Evolutionary conservation across 2,113 vertebrate species (phyloP), one percentile per base, ranked within the genome.

Genomic region (Glaucidium brasilianum): DNA sequence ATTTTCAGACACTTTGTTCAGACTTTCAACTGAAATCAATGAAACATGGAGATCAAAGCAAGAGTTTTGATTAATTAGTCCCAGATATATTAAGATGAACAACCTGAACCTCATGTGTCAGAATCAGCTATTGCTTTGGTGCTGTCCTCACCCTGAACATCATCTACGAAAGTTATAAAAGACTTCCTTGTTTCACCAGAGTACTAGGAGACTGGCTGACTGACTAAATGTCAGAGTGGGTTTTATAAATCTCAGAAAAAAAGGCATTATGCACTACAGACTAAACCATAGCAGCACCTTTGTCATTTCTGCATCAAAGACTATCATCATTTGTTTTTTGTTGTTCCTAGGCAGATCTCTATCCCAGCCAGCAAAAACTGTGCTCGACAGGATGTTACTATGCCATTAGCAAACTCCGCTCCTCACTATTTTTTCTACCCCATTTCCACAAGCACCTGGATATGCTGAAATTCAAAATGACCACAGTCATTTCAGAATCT

Each of bases 61-160:
- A 84, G 21, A 53, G 25, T 10, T 92, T 93, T 85, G 64, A 91
- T 92, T 92, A 93, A 94, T 84, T 93, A 89, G 68, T 35, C 47
- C 39, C 69, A 94, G 76, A 84, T 68, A 59, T 23, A 91, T 72
- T 60, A 79, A 78, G 78, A 90, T 53, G 56, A 94, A 75, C 75
- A 94, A 89, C 68, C 60, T 60, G 78, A 84, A 85, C 39, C 35
- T 56, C 6, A 0, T 10, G 53, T 39, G 39, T 67, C 85, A 85
- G 59, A 90, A 77, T 52, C 43, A 94, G 59, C 88, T 78, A 45
- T 29, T 6, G 5, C 52, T 80, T 90, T 39, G 18, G 64, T 72
- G 83, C 69, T 85, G 66, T 75, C 49, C 76, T 87, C 88, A 64
- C 35, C 17, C 73, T 55, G 37, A 76, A 23, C 39, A 83, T 37